phyloP scores from a whole-genome alignment of 2,797 vertebrate species.

The Kryptolebias ocellatus region DNA sequence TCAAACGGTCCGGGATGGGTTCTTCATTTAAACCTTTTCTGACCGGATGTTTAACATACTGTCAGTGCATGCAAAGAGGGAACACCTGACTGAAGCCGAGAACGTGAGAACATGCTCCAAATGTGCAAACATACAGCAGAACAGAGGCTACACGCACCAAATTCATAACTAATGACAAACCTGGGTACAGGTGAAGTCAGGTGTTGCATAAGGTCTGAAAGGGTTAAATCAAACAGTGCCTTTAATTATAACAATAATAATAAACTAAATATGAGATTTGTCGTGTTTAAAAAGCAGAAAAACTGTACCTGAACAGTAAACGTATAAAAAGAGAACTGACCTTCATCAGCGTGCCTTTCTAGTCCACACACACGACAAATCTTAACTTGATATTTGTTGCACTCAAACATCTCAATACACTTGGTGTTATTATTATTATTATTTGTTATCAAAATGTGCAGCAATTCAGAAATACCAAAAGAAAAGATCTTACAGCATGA shows the following conservation, averaged over 20 bases:
- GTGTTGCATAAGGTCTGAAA: slow-evolving; percentile 7
- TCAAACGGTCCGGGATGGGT: background rate
- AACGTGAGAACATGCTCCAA: slow-evolving; percentile 45
- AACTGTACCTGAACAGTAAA: slow-evolving; percentile 41
- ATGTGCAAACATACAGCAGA: slow-evolving; percentile 46
- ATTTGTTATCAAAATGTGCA: slow-evolving; percentile 11
- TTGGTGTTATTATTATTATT: slow-evolving; percentile 7
- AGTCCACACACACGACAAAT: background rate
- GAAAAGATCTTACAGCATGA: slow-evolving; percentile 45
- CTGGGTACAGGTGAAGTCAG: background rate
- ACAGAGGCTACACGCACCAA: slow-evolving; percentile 30
- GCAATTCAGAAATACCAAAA: slow-evolving; percentile 23
- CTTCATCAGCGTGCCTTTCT: background rate
- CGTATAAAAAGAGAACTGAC: background rate
- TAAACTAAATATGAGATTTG: slow-evolving; percentile 5
- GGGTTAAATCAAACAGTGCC: slow-evolving; percentile 17
- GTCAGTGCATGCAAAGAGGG: slow-evolving; percentile 22
- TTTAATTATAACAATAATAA: background rate
- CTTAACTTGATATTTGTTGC: slow-evolving; percentile 1
- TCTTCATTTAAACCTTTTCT: background rate
- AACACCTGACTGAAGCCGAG: slow-evolving; percentile 19
- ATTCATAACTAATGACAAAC: background rate
- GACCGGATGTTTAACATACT: slow-evolving; percentile 20
- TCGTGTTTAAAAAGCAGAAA: slow-evolving; percentile 17
- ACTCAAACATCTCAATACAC: background rate